phyloP scores from a whole-genome alignment of 30 jellyfish, hydroid and myxozoan species.

The Nemopilema nomurai region DNA sequence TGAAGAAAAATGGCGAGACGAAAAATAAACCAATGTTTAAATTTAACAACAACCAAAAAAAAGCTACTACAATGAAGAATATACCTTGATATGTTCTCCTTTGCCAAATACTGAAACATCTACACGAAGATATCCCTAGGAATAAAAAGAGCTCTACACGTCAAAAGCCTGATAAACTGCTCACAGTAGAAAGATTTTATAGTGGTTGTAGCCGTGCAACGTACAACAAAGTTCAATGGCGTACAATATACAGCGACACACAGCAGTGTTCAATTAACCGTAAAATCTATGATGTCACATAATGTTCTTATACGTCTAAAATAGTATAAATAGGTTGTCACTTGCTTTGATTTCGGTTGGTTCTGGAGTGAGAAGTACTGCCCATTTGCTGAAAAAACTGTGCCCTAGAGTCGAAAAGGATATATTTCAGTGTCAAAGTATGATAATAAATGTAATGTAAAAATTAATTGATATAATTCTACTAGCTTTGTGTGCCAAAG shows the following conservation, averaged over 20 bases:
- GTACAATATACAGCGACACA: too few species aligned
- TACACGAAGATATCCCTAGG: constrained; percentile 62
- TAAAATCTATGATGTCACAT: neutral
- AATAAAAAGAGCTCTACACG: neutral
- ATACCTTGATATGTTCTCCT: constrained; percentile 58
- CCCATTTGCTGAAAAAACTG: constrained; percentile 77
- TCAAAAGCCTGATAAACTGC: neutral
- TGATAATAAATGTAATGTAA: neutral
- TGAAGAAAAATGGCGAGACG: too few species aligned
- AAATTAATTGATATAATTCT: neutral
- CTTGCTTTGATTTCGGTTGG: constrained; percentile 54
- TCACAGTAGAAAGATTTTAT: neutral
- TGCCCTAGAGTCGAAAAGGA: constrained; percentile 27
- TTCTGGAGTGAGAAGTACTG: constrained; percentile 59
- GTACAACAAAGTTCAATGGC: too few species aligned
- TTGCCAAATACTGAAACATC: constrained; percentile 55
- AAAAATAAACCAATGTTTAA: too few species aligned
- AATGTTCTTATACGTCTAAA: neutral
- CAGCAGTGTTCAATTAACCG: too few species aligned
- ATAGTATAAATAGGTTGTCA: neutral
- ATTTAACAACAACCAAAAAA: neutral
- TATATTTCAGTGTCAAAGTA: neutral
- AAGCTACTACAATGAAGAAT: neutral
- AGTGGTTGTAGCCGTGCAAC: too few species aligned
- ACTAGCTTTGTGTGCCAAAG: too few species aligned